These are phyloP conservation scores for Neria commutata DNA, from an alignment of 2,888 invertebrate genomes.

Conservation along the genomic window DNA sequence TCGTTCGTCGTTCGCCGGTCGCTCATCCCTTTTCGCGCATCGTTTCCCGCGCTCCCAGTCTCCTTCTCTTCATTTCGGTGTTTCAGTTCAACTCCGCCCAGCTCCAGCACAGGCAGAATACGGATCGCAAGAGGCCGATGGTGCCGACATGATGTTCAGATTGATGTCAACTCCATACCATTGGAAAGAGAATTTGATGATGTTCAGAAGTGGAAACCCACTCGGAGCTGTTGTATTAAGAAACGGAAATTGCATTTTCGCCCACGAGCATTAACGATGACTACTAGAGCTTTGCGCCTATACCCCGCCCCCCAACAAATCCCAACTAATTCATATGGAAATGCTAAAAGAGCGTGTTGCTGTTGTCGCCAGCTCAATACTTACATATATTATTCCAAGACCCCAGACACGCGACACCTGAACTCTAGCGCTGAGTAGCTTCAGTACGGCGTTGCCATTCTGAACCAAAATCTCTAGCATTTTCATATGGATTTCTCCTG, in stretches of 20 bases:
- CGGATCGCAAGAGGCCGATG: neutral
- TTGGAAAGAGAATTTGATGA: conserved; percentile 41
- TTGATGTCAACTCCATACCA: conserved; percentile 47
- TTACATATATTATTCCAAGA: no score
- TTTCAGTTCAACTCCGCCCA: conserved; percentile 28
- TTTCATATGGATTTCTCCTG: no score
- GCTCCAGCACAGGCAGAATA: conserved; percentile 26
- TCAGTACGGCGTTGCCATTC: no score
- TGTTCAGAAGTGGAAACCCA: neutral
- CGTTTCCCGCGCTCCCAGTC: conserved; percentile 23
- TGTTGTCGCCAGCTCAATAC: no score
- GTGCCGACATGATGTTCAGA: neutral
- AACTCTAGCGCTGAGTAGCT: no score
- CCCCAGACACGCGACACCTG: no score
- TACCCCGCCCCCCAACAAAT: no score
- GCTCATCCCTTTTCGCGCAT: conserved; percentile 27
- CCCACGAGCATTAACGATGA: conserved; percentile 37
- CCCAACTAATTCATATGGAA: neutral
- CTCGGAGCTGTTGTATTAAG: conserved; percentile 22
- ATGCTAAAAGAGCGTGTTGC: no score
- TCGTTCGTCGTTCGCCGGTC: conserved; percentile 1
- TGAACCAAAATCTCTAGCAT: no score
- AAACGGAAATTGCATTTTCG: conserved; percentile 27
- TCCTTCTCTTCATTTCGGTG: conserved; percentile 28
- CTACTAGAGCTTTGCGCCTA: conserved; percentile 31